Conservation (phyloP, 2,888 invertebrate species). For the Oscheius sp. region DNA sequence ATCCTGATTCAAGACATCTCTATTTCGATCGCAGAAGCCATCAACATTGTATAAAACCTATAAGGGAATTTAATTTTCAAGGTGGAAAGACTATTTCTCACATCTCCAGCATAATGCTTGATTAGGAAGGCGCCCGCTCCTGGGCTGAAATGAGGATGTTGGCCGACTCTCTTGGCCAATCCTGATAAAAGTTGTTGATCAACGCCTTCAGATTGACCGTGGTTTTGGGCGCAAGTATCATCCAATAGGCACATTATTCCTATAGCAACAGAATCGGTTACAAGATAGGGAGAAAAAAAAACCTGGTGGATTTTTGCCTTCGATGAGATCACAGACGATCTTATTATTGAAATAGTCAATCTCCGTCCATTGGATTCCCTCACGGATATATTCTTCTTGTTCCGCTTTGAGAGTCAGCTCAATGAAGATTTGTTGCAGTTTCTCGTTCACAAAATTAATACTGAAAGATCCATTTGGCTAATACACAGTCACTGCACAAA, state of each 20-base stretch:
- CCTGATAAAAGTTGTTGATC: conserved; percentile 71
- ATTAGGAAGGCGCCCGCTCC: conserved; percentile 76
- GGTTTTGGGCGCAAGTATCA: conserved; percentile 79
- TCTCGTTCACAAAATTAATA: conserved; percentile 81
- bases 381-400: conserved; percentile 77
- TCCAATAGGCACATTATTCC: conserved; percentile 77
- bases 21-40: conserved; percentile 79
- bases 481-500: too few relatives aligned
- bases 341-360: conserved; percentile 80
- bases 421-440: conserved; percentile 80
- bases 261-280: conserved; percentile 16
- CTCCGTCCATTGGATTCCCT: conserved; percentile 79
- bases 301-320: conserved; percentile 76
- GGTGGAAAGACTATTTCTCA: conserved; percentile 67
- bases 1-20: conserved; percentile 78
- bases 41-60: conserved; percentile 76
- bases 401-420: conserved; percentile 79
- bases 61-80: conserved; percentile 7
- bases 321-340: conserved; percentile 79
- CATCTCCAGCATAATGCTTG: conserved; percentile 79
- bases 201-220: conserved; percentile 78
- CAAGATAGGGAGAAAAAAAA: conserved; percentile 9
- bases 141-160: conserved; percentile 76
- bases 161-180: conserved; percentile 70
- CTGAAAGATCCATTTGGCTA: too few relatives aligned